These are phyloP conservation scores for Eolophus roseicapilla DNA, from an alignment of 2,113 vertebrate genomes.

Conservation along the genomic window DNA sequence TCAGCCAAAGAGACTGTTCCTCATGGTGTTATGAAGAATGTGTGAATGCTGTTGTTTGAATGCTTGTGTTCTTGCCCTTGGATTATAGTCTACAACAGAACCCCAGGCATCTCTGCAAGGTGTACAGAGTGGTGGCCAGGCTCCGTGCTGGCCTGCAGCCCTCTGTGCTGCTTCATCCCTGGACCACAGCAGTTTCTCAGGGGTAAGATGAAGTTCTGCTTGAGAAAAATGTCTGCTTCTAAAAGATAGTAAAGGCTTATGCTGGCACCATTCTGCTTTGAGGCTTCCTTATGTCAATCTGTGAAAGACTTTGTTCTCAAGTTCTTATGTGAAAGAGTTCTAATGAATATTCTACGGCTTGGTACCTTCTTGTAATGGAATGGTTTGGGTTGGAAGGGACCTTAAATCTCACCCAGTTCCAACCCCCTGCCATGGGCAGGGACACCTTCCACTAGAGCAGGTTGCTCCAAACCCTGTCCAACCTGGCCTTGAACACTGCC, in stretches of 20 bases:
- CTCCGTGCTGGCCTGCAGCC: neutral
- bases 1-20: neutral
- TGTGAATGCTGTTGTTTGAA: neutral
- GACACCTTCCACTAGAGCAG: neutral
- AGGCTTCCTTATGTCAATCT: neutral
- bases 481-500: neutral
- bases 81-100: neutral
- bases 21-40: neutral
- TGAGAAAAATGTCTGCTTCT: neutral
- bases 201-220: neutral
- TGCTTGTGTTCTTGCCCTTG: neutral
- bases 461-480: neutral
- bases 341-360: neutral
- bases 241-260: neutral
- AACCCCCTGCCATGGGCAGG: neutral
- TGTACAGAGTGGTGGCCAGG: neutral
- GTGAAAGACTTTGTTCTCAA: neutral
- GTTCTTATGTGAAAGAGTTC: neutral
- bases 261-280: rapidly evolving
- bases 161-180: neutral
- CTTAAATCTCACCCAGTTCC: neutral
- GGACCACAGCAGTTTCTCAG: neutral
- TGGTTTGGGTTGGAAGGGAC: neutral
- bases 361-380: neutral
- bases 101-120: neutral